Base-by-base conservation (phyloP, 2,888 invertebrate species). In the Ophion ellenae region DNA sequence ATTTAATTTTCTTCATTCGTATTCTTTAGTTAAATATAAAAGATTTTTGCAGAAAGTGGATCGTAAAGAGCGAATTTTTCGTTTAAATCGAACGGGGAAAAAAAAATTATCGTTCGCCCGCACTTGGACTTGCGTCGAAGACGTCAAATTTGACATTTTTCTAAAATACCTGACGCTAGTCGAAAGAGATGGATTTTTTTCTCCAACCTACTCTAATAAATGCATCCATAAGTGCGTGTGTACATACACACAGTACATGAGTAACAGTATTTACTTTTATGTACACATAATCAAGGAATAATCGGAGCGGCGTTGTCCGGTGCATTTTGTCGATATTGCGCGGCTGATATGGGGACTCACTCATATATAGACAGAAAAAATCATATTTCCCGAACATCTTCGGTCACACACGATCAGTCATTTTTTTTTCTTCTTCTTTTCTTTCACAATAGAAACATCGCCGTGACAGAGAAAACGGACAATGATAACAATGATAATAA, bases 261-360 rank as follows among this genome's bases (percentile, higher is more conserved):
- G 69, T 86, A 86, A 86, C 86, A 86, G 81, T 77, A 45, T 80
- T 69, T 64, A 53, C 17, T 66, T 70, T 80, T 86, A 84, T 84
- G 73, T 84, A 86, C 86, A 86, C 70, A 86, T 45, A 83, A 81
- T 83, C 66, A 53, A 36, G 71, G 79, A 74, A 75, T 85, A 71
- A 85, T 85, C 76, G 83, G 79, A 79, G 78, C 81, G 75, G 71
- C 81, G 64, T 74, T 76, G 77, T 78, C 28, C 24, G 64, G 14
- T 47, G 53, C 45, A 6, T 78, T 24, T 45, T 57, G 5, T 71
- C 77, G 66, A 73, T 69, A 4, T 67, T 67, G 76, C 71, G 67
- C 76, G 77, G 77, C 77, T 28, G 28, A 77, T 61, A 84, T 71
- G 70, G 81, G 67, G 73, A 73, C 71, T 73, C 53, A 10, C 9